phyloP scores from a whole-genome alignment of 2,888 invertebrate genomes.

The Mesodorylaimus sp. region DNA sequence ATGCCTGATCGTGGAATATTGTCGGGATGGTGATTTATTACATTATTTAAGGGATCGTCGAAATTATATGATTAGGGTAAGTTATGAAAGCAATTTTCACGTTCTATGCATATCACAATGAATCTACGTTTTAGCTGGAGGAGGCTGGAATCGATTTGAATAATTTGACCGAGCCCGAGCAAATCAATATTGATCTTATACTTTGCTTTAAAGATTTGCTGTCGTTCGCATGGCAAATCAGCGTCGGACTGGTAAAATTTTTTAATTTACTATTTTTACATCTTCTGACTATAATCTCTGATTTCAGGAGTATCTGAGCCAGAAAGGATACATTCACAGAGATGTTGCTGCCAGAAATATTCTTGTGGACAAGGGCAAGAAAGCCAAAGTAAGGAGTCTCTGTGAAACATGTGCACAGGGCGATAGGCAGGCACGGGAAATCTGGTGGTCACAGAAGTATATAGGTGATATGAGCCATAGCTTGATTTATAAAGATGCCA shows the following conservation, averaged over 20 bases:
- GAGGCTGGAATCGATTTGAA: not conserved
- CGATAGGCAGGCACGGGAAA: no score
- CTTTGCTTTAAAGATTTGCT: not conserved
- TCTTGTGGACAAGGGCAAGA: conserved; percentile 21
- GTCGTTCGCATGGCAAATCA: not conserved
- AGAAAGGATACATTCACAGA: conserved; percentile 27
- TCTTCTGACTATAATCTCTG: not conserved
- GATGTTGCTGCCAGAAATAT: conserved; percentile 29
- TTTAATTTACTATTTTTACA: not conserved
- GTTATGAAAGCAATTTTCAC: conserved; percentile 32
- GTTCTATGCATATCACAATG: not conserved
- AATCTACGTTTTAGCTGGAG: not conserved
- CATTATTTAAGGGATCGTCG: conserved; percentile 81
- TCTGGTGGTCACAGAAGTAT: no score
- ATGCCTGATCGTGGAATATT: conserved; percentile 39
- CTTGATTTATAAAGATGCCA: no score
- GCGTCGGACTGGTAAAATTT: not conserved
- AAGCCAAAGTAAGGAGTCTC: conserved; percentile 15
- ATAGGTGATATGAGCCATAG: no score
- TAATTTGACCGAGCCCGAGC: not conserved
- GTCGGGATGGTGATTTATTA: conserved; percentile 59
- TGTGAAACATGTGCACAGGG: not conserved
- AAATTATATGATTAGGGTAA: conserved; percentile 43
- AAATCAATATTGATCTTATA: not conserved
- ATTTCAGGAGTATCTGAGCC: conserved; percentile 25